These are phyloP conservation scores for Drosophila lacteicornis DNA, from an alignment of 1,140 invertebrate species.

Conservation along the genomic window DNA sequence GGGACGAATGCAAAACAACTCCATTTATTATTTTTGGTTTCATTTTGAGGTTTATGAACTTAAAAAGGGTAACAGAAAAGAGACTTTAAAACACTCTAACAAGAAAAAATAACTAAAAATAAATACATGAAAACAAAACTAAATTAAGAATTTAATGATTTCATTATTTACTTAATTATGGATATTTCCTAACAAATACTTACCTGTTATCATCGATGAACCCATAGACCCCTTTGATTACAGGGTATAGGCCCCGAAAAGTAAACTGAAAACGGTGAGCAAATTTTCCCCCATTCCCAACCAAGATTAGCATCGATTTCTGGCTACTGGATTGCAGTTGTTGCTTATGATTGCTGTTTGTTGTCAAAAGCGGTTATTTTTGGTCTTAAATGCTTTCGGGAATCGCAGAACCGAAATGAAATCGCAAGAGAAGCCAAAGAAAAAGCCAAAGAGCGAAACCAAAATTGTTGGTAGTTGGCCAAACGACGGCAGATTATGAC, in stretches of 20 bases:
- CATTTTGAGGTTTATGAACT: slow-evolving; percentile 61
- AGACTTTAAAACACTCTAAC: slow-evolving; percentile 1
- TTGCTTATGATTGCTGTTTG: slow-evolving; percentile 50
- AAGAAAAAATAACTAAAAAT: too few relatives aligned
- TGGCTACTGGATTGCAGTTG: slow-evolving; percentile 68
- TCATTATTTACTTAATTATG: not conserved
- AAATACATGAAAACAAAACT: not conserved
- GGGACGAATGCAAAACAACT: slow-evolving; percentile 74
- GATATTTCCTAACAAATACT: not conserved
- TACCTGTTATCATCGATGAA: rapidly evolving
- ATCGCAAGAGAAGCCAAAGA: slow-evolving; percentile 42
- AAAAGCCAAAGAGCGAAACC: slow-evolving; percentile 23
- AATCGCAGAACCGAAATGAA: slow-evolving; percentile 73
- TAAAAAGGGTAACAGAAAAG: not conserved
- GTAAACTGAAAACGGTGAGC: slow-evolving; percentile 49
- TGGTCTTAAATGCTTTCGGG: slow-evolving; percentile 65
- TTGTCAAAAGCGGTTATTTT: slow-evolving; percentile 74
- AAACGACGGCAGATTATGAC: slow-evolving; percentile 65
- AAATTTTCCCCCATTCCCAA: slow-evolving; percentile 55
- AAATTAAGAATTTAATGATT: not conserved
- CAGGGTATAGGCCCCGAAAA: slow-evolving; percentile 38
- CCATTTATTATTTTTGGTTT: slow-evolving; percentile 58
- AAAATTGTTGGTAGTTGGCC: slow-evolving; percentile 34
- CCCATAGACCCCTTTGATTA: not conserved
- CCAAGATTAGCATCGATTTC: slow-evolving; percentile 80